These are phyloP conservation scores for Perca fluviatilis DNA, from an alignment of 2,113 vertebrate genomes.

Conservation along the genomic window DNA sequence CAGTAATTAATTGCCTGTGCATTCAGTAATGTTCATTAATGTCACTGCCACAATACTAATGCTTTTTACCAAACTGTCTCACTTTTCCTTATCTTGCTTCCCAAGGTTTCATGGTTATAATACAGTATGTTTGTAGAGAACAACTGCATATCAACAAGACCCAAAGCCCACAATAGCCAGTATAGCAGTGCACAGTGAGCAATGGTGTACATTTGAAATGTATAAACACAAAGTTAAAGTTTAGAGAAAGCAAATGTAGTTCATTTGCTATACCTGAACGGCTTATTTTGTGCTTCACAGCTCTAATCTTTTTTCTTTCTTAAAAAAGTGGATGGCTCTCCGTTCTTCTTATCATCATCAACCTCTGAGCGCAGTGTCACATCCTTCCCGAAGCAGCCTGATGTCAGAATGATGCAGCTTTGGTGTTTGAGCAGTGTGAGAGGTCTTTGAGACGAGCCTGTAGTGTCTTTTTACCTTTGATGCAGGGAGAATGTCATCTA, in stretches of 20 bases:
- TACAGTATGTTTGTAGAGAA: constrained; percentile 35
- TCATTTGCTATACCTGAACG: constrained; percentile 11
- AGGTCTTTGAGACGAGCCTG: neutral
- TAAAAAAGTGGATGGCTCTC: neutral
- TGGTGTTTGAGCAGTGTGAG: constrained; percentile 5
- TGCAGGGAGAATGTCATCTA: constrained; percentile 19
- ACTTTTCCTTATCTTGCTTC: constrained; percentile 55
- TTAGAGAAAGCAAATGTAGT: neutral
- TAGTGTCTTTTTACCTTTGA: constrained; percentile 17
- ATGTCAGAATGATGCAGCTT: constrained; percentile 31
- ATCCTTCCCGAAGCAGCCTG: constrained; percentile 22
- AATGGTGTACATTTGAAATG: neutral
- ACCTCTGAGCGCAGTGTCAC: constrained; percentile 17
- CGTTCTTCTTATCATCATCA: constrained; percentile 14
- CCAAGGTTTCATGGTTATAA: constrained; percentile 40
- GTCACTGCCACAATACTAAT: constrained; percentile 71
- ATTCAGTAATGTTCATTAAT: constrained; percentile 75
- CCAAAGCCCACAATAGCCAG: neutral
- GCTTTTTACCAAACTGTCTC: constrained; percentile 58
- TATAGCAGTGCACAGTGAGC: neutral
- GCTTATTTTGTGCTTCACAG: constrained; percentile 19
- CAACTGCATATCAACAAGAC: constrained; percentile 22
- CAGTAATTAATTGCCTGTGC: constrained; percentile 78
- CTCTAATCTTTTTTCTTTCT: neutral
- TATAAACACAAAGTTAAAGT: neutral